Conservation (phyloP, 1,140 invertebrate genomes). For the Halyomorpha halys region DNA sequence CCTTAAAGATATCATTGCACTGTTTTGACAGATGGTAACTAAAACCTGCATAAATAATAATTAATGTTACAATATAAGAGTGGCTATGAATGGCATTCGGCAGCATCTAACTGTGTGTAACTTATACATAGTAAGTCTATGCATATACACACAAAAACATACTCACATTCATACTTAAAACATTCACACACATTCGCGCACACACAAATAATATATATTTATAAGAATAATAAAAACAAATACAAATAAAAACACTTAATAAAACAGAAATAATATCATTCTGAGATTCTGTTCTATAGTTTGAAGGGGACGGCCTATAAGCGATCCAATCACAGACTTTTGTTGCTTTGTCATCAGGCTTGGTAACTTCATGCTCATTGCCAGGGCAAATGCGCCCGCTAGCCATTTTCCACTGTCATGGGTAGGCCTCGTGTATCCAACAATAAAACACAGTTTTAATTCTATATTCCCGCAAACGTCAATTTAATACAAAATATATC, state of each 20-base stretch:
- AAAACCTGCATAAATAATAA: constrained; percentile 23
- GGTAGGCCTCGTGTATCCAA: constrained; percentile 4
- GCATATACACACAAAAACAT: background rate
- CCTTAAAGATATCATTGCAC: constrained; percentile 14
- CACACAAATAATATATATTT: constrained; percentile 10
- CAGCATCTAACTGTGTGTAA: background rate
- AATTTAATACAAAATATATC: constrained; percentile 1
- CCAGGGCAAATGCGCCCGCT: background rate
- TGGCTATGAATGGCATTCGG: constrained; percentile 12
- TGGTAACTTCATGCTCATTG: constrained; percentile 19
- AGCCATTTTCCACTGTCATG: constrained; percentile 9
- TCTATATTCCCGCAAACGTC: background rate
- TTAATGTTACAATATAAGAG: constrained; percentile 15
- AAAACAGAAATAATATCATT: constrained; percentile 10
- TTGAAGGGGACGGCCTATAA: constrained; percentile 1
- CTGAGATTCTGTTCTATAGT: constrained; percentile 3
- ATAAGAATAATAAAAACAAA: constrained; percentile 11
- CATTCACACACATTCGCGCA: background rate
- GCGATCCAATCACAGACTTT: constrained; percentile 25
- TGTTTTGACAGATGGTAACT: constrained; percentile 23
- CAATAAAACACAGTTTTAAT: constrained; percentile 7
- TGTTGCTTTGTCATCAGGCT: constrained; percentile 16
- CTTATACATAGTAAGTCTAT: background rate
- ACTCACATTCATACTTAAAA: constrained; percentile 13
- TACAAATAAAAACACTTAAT: constrained; percentile 14